Evolutionary conservation across 2,797 vertebrate genomes (phyloP).

Genomic region (Cynopterus sphinx): DNA sequence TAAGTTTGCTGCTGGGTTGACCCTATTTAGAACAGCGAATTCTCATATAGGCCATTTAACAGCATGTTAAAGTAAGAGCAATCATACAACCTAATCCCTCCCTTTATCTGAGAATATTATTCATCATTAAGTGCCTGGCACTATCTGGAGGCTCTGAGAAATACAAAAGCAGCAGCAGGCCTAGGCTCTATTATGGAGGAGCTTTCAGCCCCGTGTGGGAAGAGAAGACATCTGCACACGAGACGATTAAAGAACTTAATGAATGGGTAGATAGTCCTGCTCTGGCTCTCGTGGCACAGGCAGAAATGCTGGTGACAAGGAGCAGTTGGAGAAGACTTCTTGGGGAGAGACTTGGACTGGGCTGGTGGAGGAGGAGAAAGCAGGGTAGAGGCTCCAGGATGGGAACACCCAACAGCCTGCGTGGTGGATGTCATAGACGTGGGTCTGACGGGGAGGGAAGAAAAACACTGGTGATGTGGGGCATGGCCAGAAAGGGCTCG

Average conservation of each 20-base stretch:
- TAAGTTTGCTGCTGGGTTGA: background rate
- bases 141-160: background rate
- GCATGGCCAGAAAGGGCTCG: background rate
- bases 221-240: background rate
- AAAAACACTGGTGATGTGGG: background rate
- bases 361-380: background rate
- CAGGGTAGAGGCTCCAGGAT: background rate
- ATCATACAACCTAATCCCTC: background rate
- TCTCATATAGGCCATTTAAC: background rate
- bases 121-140: background rate
- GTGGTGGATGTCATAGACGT: accelerated
- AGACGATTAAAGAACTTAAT: background rate
- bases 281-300: background rate
- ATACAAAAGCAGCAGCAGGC: background rate
- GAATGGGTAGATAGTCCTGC: background rate
- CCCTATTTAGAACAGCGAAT: background rate
- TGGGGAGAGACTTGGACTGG: background rate
- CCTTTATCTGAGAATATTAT: background rate
- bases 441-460: background rate
- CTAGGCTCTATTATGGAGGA: background rate
- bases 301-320: background rate
- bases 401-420: background rate
- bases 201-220: background rate
- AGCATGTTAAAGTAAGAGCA: background rate
- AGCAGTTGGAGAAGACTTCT: background rate